Evolutionary conservation across 2,888 invertebrate species (phyloP).

Genomic region (Junonia oenone): DNA sequence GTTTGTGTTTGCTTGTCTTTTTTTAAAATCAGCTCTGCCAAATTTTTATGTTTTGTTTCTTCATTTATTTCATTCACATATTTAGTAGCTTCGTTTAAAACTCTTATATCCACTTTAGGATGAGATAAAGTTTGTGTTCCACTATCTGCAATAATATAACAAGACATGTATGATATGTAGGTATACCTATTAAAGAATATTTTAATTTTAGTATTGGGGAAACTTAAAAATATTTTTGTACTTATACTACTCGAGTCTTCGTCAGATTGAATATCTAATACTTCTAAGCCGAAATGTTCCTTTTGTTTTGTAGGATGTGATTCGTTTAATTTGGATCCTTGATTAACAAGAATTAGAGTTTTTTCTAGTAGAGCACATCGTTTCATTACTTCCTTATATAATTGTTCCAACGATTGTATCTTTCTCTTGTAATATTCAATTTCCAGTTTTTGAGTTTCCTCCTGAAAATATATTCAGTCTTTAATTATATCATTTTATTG

Average conservation of each 20-base stretch:
- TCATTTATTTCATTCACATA: constrained; percentile 12
- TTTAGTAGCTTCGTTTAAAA: constrained; percentile 14
- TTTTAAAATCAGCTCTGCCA: constrained; percentile 14
- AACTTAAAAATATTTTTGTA: not conserved
- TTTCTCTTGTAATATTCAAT: constrained; percentile 52
- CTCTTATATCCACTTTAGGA: constrained; percentile 43
- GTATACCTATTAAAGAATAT: not conserved
- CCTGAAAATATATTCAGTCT: constrained; percentile 44
- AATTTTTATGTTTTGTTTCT: constrained; percentile 20
- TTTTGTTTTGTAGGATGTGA: constrained; percentile 30
- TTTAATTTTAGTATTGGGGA: too few relatives aligned
- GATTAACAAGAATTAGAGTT: constrained; percentile 55
- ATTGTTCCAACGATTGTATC: constrained; percentile 45
- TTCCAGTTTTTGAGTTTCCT: constrained; percentile 50
- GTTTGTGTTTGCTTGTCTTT: constrained; percentile 50
- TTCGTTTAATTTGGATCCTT: constrained; percentile 46
- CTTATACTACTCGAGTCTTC: constrained; percentile 51
- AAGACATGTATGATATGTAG: not conserved
- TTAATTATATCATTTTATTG: too few relatives aligned
- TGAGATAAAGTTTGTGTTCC: constrained; percentile 54
- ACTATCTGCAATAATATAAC: constrained; percentile 43
- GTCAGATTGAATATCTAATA: constrained; percentile 60
- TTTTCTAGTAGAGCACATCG: constrained; percentile 56
- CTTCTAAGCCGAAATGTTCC: constrained; percentile 36
- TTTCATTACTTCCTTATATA: constrained; percentile 45